Evolutionary conservation across 1,140 invertebrate species (phyloP).

Genomic region (Aricia agestis): DNA sequence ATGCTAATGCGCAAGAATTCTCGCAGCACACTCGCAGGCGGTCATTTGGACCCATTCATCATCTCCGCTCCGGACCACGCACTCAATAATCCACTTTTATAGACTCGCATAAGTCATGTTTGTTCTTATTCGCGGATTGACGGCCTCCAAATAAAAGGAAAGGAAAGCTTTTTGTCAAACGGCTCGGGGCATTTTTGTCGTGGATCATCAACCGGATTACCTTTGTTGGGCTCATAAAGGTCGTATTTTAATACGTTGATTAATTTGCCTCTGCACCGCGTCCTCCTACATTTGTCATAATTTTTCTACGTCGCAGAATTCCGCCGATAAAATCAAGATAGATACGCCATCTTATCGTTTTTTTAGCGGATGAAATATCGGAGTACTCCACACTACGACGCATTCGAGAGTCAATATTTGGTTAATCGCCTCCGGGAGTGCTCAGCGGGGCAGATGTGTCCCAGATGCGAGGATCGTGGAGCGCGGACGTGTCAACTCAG

Average conservation of each 20-base stretch:
- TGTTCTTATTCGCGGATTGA: constrained; percentile 55
- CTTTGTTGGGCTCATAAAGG: constrained; percentile 48
- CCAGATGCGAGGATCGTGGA: constrained; percentile 36
- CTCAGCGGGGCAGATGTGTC: constrained; percentile 49
- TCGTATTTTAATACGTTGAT: constrained; percentile 62
- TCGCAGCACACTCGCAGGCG: constrained; percentile 56
- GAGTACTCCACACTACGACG: constrained; percentile 7
- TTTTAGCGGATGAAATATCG: constrained; percentile 12
- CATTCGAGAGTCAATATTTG: neutral
- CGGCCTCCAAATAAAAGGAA: neutral
- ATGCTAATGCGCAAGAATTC: constrained; percentile 60
- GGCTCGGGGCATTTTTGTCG: neutral
- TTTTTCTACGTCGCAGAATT: constrained; percentile 74
- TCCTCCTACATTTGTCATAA: constrained; percentile 69
- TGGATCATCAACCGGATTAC: constrained; percentile 35
- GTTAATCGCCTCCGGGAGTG: constrained; percentile 32
- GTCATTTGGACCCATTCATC: constrained; percentile 60
- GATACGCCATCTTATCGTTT: constrained; percentile 45
- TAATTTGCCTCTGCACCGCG: constrained; percentile 47
- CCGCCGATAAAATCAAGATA: constrained; percentile 61
- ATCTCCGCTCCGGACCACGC: constrained; percentile 64
- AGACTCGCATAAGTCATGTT: constrained; percentile 71
- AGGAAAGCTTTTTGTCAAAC: neutral
- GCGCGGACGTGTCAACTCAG: constrained; percentile 41
- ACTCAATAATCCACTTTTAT: constrained; percentile 75